These are phyloP conservation scores for Aphis craccivora DNA, from an alignment of 1,140 invertebrate genomes.

Conservation along the genomic window DNA sequence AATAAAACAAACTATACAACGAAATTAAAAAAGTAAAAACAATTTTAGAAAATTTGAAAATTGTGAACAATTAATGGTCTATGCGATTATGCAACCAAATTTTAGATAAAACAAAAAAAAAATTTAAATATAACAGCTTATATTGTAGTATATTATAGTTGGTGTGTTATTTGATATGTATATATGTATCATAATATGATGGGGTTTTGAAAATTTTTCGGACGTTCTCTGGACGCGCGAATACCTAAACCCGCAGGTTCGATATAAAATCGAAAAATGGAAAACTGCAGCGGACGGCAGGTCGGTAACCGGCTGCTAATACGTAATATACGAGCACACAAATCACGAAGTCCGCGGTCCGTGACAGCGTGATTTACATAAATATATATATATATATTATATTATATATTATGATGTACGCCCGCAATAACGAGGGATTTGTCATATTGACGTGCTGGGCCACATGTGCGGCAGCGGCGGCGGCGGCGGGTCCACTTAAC, in stretches of 20 bases:
- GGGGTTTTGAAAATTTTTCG: background rate
- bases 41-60: too few species aligned
- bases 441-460: constrained; percentile 10
- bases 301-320: background rate
- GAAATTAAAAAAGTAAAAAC: too few species aligned
- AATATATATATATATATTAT: background rate
- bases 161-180: too few species aligned
- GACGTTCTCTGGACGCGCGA: background rate
- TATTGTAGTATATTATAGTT: too few species aligned
- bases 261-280: background rate
- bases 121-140: too few species aligned
- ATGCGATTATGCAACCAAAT: too few species aligned
- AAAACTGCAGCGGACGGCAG: background rate
- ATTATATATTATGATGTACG: background rate
- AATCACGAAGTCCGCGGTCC: background rate
- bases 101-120: too few species aligned
- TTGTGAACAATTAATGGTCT: too few species aligned
- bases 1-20: too few species aligned
- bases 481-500: constrained; percentile 41
- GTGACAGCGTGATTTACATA: background rate
- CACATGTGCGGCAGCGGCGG: background rate
- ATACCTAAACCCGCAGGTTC: background rate
- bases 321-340: constrained; percentile 22
- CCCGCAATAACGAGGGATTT: constrained; percentile 9
- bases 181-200: background rate